Conservation (phyloP, 2,888 invertebrate species). For the Nineta flava region DNA sequence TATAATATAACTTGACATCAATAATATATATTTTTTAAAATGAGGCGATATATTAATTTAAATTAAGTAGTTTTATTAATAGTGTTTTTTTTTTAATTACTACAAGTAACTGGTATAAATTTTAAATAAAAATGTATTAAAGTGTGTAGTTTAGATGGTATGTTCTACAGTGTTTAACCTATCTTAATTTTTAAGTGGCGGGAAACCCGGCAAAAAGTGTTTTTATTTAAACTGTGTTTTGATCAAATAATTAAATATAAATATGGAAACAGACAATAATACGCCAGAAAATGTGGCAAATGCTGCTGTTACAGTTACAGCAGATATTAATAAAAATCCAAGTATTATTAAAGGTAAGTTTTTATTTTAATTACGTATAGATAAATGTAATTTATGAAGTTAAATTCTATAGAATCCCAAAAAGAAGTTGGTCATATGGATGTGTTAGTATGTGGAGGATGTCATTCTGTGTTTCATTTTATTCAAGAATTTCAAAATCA, state of each 20-base stretch:
- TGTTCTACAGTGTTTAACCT: not conserved
- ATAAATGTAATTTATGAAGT: not conserved
- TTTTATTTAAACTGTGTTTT: not conserved
- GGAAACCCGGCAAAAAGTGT: constrained; percentile 1
- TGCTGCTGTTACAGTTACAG: too few species aligned
- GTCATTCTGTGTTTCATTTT: constrained; percentile 65
- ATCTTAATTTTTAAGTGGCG: constrained; percentile 4
- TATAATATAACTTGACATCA: not conserved
- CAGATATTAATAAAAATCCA: constrained; percentile 43
- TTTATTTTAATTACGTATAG: not conserved
- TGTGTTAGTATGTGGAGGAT: constrained; percentile 70
- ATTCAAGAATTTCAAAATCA: constrained; percentile 65
- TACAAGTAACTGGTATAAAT: not conserved
- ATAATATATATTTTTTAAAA: not conserved
- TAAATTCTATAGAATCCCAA: constrained; percentile 44
- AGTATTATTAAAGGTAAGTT: constrained; percentile 40
- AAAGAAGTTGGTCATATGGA: constrained; percentile 60
- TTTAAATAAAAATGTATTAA: not conserved
- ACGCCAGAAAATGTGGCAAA: constrained; percentile 30
- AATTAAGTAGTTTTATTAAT: not conserved
- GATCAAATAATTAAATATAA: not conserved
- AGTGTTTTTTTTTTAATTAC: not conserved
- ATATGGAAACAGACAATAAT: constrained; percentile 9
- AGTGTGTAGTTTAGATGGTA: not conserved
- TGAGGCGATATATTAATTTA: not conserved